Conservation (phyloP, 2,113 vertebrate genomes). For the Calidris pygmaea region DNA sequence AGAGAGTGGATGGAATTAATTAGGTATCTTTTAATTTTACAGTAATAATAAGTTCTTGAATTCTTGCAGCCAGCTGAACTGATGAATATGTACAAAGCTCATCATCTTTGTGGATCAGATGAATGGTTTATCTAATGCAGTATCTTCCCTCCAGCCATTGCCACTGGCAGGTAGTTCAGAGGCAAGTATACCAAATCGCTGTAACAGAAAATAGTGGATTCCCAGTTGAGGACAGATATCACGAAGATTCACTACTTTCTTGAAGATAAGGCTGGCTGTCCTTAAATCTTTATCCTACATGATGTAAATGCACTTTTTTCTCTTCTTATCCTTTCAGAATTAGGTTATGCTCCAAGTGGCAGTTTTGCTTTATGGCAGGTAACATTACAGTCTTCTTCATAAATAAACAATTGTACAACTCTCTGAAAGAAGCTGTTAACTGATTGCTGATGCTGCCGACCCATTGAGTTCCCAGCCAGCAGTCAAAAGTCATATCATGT, state of each 20-base stretch:
- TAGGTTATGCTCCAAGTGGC: background rate
- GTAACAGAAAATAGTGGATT: background rate
- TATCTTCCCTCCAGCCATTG: background rate
- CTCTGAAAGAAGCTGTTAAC: background rate
- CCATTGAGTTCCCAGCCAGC: background rate
- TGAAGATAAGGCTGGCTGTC: background rate
- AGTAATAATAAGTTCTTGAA: background rate
- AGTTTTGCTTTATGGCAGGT: background rate
- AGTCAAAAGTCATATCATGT: background rate
- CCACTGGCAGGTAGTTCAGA: background rate
- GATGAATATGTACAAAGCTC: background rate
- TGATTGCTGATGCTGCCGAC: background rate
- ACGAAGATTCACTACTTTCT: background rate
- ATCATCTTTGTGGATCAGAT: background rate
- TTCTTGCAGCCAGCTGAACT: background rate
- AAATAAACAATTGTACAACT: background rate
- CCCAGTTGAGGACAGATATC: background rate
- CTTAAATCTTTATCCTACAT: background rate
- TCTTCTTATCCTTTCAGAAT: background rate
- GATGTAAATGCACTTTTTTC: background rate
- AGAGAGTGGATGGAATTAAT: background rate
- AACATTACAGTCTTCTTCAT: fast-evolving
- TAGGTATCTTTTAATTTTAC: background rate
- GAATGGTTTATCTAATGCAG: background rate
- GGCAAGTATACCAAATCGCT: background rate